Base-by-base conservation (phyloP, 2,888 invertebrate species). In the Cephus sareptanus region DNA sequence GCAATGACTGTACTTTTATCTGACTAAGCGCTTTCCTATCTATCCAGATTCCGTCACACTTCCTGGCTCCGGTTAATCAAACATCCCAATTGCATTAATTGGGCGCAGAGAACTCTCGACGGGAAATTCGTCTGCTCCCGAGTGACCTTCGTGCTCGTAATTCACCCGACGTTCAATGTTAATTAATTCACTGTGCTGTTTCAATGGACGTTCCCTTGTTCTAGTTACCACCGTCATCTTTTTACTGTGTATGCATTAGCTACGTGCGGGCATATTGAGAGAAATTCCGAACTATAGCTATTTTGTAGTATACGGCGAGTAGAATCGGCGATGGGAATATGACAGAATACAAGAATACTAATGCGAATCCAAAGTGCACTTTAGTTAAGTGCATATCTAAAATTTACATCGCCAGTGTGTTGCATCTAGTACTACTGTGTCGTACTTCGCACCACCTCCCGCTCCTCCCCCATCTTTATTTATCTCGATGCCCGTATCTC, bases 351-450 rank as follows among this genome's bases (percentile, higher is more conserved):
- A 34, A 71, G 71, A 11, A 30, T 73, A 76, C 30, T 74, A 68
- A 78, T 76, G 80, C 80, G 80, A 82, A 82, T 83, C 80, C 79
- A 76, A 56, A 78, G 75, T 82, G 84, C 85, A 84, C 85, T 87
- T 85, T 84, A 83, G 83, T 83, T 84, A 85, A 86, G 85, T 86
- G 86, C 84, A 83, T 84, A 84, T 86, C 83, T 84, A 87, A 86
- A 86, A 88, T 88, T 88, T 85, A 86, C 81, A 79, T 35, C 82
- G 78, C 80, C 84, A 86, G 86, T 84, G 83, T 82, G 77, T 15
- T 12, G 71, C 12, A 71, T 1, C 71, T 12, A 71, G 12, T 71
- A 23, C 71, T 3, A 31, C 71, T 71, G 56, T 56, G 56, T 56
- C 9, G 23, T 56, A 56, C 56, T 56, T 56, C 40, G 56, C 23